These are phyloP conservation scores for Brevimyrus niger DNA, from an alignment of 2,113 vertebrate genomes.

Conservation along the genomic window DNA sequence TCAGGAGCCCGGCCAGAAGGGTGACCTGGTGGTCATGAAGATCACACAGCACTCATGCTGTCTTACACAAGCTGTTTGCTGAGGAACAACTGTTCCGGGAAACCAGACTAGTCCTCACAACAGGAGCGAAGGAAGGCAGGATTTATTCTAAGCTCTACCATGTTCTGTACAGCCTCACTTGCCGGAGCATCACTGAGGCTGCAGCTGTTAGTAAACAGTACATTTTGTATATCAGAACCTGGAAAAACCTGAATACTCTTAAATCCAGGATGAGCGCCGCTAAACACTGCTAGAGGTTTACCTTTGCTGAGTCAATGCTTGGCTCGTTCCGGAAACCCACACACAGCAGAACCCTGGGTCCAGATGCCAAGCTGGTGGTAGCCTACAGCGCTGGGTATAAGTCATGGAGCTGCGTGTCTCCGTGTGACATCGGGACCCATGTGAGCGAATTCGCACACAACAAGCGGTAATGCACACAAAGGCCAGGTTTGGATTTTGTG, in stretches of 20 bases:
- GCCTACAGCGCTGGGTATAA: not conserved
- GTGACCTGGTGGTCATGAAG: not conserved
- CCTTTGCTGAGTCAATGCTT: not conserved
- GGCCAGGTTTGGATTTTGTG: not conserved
- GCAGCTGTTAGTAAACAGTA: not conserved
- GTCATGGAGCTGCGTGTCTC: not conserved
- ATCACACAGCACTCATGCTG: not conserved
- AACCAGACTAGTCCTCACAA: not conserved
- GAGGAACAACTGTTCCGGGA: not conserved
- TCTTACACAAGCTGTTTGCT: not conserved
- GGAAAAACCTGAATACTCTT: not conserved
- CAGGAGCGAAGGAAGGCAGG: not conserved
- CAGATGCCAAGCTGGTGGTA: not conserved
- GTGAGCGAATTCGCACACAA: not conserved
- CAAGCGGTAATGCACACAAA: no score
- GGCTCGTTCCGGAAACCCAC: not conserved
- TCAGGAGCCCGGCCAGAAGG: not conserved
- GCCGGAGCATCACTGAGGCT: not conserved
- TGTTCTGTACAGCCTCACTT: not conserved
- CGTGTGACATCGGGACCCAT: not conserved
- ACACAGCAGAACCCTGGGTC: not conserved
- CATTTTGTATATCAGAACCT: not conserved
- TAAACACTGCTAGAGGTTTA: not conserved
- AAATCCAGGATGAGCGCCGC: not conserved
- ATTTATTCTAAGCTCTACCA: not conserved